Evolutionary conservation across 2,113 vertebrate genomes (phyloP).

Genomic region (Spea multiplicata): DNA sequence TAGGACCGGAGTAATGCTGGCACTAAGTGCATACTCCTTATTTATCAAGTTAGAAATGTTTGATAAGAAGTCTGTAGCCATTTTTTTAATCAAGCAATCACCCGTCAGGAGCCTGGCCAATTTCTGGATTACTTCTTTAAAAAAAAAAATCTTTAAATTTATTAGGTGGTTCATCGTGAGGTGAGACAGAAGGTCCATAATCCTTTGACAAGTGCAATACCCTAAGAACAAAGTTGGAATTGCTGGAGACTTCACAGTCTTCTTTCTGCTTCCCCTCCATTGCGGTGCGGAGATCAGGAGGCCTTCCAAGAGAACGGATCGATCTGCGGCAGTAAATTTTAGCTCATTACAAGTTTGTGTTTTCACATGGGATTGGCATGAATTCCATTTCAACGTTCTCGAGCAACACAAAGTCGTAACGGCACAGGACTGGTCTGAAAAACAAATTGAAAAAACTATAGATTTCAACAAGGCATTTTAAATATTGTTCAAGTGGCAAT

Average conservation of each 20-base stretch:
- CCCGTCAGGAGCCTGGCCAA: too few species aligned
- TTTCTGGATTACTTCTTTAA: too few species aligned
- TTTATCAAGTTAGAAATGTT: too few species aligned
- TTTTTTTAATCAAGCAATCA: too few species aligned
- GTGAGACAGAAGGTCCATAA: not conserved
- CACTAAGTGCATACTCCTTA: too few species aligned
- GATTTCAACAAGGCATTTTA: too few species aligned
- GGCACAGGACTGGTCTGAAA: constrained; percentile 77
- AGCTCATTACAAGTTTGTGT: constrained; percentile 24
- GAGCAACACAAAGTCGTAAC: constrained; percentile 78
- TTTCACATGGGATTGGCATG: constrained; percentile 72
- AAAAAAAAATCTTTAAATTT: not conserved
- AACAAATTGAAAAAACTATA: not conserved
- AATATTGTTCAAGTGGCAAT: not conserved
- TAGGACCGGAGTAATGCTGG: too few species aligned
- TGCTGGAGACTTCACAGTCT: not conserved
- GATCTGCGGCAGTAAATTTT: not conserved
- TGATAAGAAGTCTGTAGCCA: too few species aligned
- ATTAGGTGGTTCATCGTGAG: not conserved
- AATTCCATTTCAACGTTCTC: constrained; percentile 78
- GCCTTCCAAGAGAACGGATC: not conserved
- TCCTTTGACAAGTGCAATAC: not conserved
- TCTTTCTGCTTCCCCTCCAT: not conserved
- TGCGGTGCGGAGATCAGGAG: not conserved
- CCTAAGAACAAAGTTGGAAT: not conserved